Evolutionary conservation across 2,113 vertebrate genomes (phyloP).

Genomic region (Thunnus thynnus): DNA sequence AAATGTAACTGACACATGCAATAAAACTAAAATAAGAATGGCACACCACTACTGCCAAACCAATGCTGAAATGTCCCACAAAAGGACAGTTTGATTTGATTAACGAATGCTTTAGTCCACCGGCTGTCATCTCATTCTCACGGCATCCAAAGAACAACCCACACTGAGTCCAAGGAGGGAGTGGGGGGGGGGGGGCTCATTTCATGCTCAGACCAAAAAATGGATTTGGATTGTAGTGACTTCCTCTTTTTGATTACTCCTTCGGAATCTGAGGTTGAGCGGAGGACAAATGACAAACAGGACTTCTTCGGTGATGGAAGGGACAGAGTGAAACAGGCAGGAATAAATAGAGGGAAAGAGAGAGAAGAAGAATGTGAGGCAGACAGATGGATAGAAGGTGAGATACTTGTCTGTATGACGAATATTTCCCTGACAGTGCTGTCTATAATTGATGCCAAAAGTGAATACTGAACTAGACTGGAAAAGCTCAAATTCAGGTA

Average conservation of each 20-base stretch:
- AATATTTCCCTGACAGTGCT: constrained; percentile 13
- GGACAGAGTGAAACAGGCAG: constrained; percentile 7
- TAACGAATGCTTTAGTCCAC: not conserved
- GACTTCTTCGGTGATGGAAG: constrained; percentile 20
- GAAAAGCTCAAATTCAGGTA: constrained; percentile 1
- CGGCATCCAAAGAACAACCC: not conserved
- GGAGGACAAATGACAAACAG: constrained; percentile 7
- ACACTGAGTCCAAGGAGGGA: not conserved
- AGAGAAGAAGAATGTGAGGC: constrained; percentile 3
- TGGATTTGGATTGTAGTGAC: constrained; percentile 31
- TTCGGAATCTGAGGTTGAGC: constrained; percentile 1
- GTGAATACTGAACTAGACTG: constrained; percentile 23
- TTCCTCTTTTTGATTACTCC: constrained; percentile 22
- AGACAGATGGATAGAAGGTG: constrained; percentile 27
- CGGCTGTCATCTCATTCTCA: constrained; percentile 36
- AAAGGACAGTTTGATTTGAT: constrained; percentile 36
- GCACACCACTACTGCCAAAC: not conserved
- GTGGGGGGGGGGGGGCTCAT: not conserved
- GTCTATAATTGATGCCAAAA: constrained; percentile 35
- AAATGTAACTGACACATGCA: not conserved
- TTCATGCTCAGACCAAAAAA: constrained; percentile 17
- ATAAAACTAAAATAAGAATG: not conserved
- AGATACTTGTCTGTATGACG: constrained; percentile 25
- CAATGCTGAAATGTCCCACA: not conserved
- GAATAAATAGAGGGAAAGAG: not conserved